phyloP scores from a whole-genome alignment of 2,888 invertebrate species.

The Helicoverpa assulta region DNA sequence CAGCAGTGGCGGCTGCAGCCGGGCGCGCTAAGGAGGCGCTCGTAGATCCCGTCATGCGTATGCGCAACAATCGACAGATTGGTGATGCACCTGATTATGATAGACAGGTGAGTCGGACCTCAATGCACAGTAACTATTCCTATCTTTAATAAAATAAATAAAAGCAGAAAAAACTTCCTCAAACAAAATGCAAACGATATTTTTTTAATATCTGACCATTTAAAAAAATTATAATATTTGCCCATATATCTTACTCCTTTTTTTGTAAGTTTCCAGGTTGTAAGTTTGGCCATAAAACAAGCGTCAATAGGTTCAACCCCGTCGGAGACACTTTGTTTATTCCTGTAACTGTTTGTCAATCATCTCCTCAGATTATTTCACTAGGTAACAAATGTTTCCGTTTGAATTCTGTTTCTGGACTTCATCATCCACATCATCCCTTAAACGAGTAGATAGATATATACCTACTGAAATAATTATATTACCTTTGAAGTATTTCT shows the following conservation, averaged over 20 bases:
- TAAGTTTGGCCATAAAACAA: conserved; percentile 27
- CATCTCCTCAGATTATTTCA: conserved; percentile 47
- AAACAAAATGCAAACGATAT: too few species aligned
- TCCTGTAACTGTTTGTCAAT: conserved; percentile 53
- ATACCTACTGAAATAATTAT: too few species aligned
- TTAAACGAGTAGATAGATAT: neutral
- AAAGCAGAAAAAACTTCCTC: neutral
- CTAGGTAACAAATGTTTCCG: conserved; percentile 47
- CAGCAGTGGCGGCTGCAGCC: conserved; percentile 79
- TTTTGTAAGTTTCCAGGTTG: conserved; percentile 4
- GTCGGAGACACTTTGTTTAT: conserved; percentile 44
- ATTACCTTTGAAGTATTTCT: too few species aligned
- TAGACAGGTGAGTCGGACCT: conserved; percentile 73
- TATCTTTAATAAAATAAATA: neutral
- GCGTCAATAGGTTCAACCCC: conserved; percentile 15
- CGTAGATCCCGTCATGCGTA: conserved; percentile 69
- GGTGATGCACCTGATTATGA: conserved; percentile 78
- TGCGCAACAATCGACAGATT: conserved; percentile 60
- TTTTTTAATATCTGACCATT: too few species aligned
- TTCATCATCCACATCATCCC: neutral
- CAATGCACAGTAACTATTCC: neutral
- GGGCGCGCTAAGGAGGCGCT: conserved; percentile 79
- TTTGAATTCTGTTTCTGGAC: conserved; percentile 26
- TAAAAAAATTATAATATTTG: too few species aligned
- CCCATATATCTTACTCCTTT: neutral